Evolutionary conservation across 2,797 vertebrate genomes (phyloP), one percentile per base, ranked within the genome.

Genomic region (Lithobates sylvaticus): DNA sequence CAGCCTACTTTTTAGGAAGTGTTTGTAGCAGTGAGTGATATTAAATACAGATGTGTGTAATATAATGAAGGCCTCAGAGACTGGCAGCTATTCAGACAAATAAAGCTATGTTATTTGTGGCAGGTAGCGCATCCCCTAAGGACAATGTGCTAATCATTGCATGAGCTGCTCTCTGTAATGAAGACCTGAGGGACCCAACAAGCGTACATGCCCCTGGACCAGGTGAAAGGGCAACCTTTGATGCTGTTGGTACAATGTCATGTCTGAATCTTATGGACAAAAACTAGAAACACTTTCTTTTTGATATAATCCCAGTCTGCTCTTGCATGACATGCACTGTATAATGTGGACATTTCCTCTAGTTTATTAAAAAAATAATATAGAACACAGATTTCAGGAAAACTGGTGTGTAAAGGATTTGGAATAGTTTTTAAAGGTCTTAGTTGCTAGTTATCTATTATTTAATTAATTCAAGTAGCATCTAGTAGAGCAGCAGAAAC

Each of bases 21-120:
- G 71, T 67, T 73, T 78, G 82, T 76, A 81, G 39, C 76, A 81
- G n/a, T 72, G 79, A 76, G 27, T 75, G 76, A 88, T 78, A 84
- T 90, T 88, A 89, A 90, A 75, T 88, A 86, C 88, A 77, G 88
- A 70, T 89, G 91, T 64, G 7, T 32, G 90, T 88, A 92, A 89
- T 88, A 90, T 93, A 93, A 93, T 92, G 91, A 93, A 90, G 91
- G 89, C 92, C 88, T 91, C 5, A 50, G 93, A 91, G 93, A 92
- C 68, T 4, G 23, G 69, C 83, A 3, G 65, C 88, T 78, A 86
- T 86, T 89, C 88, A 86, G 89, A 90, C 91, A 89, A 89, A 91
- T 92, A 92, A 91, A 89, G 90, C 91, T 89, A 92, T 89, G 93
- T 88, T 92, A 90, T 93, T 93, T 92, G 93, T 92, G 92, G 90